Evolutionary conservation across 2,888 invertebrate species (phyloP), one percentile per base, ranked within the genome.

Genomic region (Latrodectus elegans): DNA sequence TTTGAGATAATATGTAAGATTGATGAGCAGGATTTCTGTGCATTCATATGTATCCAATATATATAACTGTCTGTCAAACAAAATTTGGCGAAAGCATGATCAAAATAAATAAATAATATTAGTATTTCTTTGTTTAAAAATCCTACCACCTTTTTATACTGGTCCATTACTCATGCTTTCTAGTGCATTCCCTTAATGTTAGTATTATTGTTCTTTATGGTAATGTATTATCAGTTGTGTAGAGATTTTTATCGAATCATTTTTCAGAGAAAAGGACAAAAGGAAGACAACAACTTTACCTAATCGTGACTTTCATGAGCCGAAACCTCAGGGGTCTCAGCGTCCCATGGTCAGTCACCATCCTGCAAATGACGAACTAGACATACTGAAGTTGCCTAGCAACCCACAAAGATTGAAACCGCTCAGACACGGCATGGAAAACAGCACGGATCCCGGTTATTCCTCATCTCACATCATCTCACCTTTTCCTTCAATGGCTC

Each of bases 381-480:
- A 74, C 14, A 1, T 70, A 10, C 55, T 0, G 14, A 64, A 52
- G 55, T 9, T 14, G 49, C 12, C 55, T 8, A 38, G 22, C 14
- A 52, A 22, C 10, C 76, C 83, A 2, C 60, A 65, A 53, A 64
- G 65, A 22, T n/a, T 9, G 10, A 52, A 10, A 49, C 52, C 51
- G 4, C 11, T 11, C 2, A n/a, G 26, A 17, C 49, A 64, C 4
- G 22, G 49, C 14, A 71, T 71, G 0, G 51, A 0, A 4, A 51
- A 71, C 52, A 73, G 55, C 17, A 8, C 78, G 4, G 38, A 77
- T 38, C 49, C 53, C 14, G 38, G 12, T 22, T 78, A 78, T 17
- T 73, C 84, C 10, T 67, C 49, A 9, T 15, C 76, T 17, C 65
- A 60, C 0, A 77, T 71, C 9, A 4, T 65, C 9, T 49, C 71